Evolutionary conservation across 2,113 vertebrate species (phyloP).

Genomic region (Colaptes auratus): DNA sequence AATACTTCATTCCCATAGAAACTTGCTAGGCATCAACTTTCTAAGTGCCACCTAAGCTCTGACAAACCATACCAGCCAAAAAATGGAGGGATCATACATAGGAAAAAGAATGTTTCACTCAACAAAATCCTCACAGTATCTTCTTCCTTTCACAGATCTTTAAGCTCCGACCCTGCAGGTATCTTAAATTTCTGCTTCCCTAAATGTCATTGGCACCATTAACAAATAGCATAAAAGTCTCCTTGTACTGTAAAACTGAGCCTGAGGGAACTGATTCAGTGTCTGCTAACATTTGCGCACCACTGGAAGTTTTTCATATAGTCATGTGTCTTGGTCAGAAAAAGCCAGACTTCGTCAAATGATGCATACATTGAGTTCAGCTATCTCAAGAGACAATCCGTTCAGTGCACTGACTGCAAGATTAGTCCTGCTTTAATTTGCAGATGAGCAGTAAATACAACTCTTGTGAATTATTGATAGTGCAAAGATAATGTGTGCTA

Average conservation of each 20-base stretch:
- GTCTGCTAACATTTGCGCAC: not conserved
- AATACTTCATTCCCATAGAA: not conserved
- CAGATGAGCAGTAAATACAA: not conserved
- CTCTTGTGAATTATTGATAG: not conserved
- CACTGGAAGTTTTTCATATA: not conserved
- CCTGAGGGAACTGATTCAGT: not conserved
- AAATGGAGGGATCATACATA: rapidly evolving
- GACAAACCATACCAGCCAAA: not conserved
- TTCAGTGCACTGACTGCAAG: not conserved
- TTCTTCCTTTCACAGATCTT: not conserved
- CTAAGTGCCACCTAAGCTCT: not conserved
- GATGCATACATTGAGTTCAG: not conserved
- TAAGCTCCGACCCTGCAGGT: not conserved
- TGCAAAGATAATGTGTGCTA: not conserved
- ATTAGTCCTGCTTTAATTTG: not conserved
- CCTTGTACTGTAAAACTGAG: not conserved
- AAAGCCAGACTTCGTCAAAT: not conserved
- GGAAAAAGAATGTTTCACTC: not conserved
- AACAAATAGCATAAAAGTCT: not conserved
- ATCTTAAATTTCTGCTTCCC: not conserved
- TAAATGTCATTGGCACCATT: not conserved
- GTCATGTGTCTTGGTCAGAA: not conserved
- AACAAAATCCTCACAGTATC: not conserved
- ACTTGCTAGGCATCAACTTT: not conserved
- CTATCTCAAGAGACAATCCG: not conserved